Evolutionary conservation across 2,113 vertebrate genomes (phyloP), one percentile per base, ranked within the genome.

Genomic region (Lepisosteus osseus): DNA sequence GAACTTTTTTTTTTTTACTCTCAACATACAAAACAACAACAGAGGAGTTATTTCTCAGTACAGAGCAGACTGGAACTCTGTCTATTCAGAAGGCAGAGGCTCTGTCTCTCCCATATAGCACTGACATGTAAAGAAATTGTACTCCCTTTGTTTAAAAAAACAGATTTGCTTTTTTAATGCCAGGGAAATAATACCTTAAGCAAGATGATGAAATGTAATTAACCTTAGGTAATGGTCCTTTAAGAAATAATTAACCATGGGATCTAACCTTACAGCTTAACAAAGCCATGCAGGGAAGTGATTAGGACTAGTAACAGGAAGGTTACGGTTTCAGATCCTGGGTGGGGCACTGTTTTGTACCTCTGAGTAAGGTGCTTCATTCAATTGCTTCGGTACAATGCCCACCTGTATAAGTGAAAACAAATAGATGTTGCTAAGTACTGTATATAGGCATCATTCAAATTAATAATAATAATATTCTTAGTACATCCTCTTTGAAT

Each of bases 141-240:
- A 12, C 56, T 12, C 3, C 56, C 4, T 59, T 59, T 3, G 56
- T n/a, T 12, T n/a, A 14, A n/a, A 4, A 59, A 12, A 59, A 13
- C 56, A 59, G 11, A n/a, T 59, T 59, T 42, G 6, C 41, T 42
- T 43, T 54, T 67, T 47, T 66, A 2, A 67, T 29, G 15, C 44
- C 41, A n/a, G 44, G 65, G 45, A 67, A 51, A 43, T 67, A 54
- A 54, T 12, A 15, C 65, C n/a, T 51, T 67, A 51, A 51, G 41
- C 29, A 67, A 14, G 45, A 54, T 51, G 65, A 67, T 67, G 43
- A 67, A 67, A 67, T 66, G 65, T 45, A 66, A 66, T 67, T 67
- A 67, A 67, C 43, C 56, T 59, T 59, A 59, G 56, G 56, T 4
- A 59, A 59, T 59, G 56, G n/a, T 59, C 56, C 13, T 59, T 59